Conservation (phyloP, 2,888 invertebrate species). For the Thera britannica region DNA sequence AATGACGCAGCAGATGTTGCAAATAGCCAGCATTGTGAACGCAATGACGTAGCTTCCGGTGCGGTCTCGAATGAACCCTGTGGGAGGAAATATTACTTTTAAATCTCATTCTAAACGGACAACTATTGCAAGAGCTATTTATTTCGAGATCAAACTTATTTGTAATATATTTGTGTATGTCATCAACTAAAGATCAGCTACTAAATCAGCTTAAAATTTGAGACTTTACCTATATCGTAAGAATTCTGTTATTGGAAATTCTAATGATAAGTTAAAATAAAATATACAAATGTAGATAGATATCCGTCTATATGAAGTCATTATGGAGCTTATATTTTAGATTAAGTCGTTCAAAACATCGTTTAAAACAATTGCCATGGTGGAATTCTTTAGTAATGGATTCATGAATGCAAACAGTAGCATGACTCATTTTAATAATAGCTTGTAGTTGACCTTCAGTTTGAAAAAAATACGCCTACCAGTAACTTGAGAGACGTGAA, state of each 20-base stretch:
- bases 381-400: neutral
- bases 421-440: neutral
- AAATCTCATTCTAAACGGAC: neutral
- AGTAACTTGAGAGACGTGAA: too few relatives aligned
- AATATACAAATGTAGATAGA: too few relatives aligned
- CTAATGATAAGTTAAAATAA: too few relatives aligned
- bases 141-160: neutral
- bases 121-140: neutral
- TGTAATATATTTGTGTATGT: too few relatives aligned
- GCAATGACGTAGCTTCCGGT: slow-evolving; percentile 86
- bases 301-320: too few relatives aligned
- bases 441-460: neutral
- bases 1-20: slow-evolving; percentile 85
- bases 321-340: too few relatives aligned
- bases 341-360: too few relatives aligned
- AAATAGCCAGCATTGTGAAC: slow-evolving; percentile 84
- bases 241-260: too few relatives aligned
- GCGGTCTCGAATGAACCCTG: slow-evolving; percentile 86
- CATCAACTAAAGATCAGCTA: too few relatives aligned
- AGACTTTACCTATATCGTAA: too few relatives aligned
- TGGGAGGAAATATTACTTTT: neutral
- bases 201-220: too few relatives aligned
- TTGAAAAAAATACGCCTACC: neutral
- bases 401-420: neutral
- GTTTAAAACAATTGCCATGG: too few relatives aligned